Evolutionary conservation across 2,888 invertebrate species (phyloP).

Genomic region (Hypena proboscidalis): DNA sequence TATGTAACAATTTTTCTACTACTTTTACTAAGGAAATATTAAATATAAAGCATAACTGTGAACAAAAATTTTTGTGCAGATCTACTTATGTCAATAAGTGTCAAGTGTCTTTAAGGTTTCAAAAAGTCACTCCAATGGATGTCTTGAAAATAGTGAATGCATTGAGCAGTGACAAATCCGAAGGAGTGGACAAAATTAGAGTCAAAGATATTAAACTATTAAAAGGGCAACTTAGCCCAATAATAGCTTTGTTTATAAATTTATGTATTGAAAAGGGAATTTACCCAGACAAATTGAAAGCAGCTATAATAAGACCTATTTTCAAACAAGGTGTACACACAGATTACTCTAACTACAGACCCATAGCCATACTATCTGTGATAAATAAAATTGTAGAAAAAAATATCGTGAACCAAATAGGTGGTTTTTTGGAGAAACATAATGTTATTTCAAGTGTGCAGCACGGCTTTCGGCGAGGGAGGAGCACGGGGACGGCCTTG

Average conservation of each 20-base stretch:
- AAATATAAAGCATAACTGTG: conserved; percentile 5
- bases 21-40: conserved; percentile 11
- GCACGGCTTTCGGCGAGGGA: conserved; percentile 5
- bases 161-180: conserved; percentile 4
- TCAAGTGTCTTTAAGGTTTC: conserved; percentile 2
- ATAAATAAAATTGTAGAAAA: too few species aligned
- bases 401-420: conserved; percentile 1
- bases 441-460: background rate
- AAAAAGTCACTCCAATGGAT: conserved; percentile 3
- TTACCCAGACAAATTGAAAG: conserved; percentile 2
- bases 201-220: conserved; percentile 4
- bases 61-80: conserved; percentile 5
- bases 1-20: conserved; percentile 7
- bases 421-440: background rate
- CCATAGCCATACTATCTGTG: too few species aligned
- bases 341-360: conserved; percentile 10
- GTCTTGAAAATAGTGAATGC: conserved; percentile 2
- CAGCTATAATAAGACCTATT: conserved; percentile 6
- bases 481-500: conserved; percentile 7
- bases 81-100: conserved; percentile 1
- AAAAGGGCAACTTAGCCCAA: background rate
- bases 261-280: conserved; percentile 5
- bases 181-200: conserved; percentile 6
- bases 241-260: conserved; percentile 7
- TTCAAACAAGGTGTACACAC: conserved; percentile 3